phyloP scores from a whole-genome alignment of 2,797 vertebrate species.

The Sciurus carolinensis region DNA sequence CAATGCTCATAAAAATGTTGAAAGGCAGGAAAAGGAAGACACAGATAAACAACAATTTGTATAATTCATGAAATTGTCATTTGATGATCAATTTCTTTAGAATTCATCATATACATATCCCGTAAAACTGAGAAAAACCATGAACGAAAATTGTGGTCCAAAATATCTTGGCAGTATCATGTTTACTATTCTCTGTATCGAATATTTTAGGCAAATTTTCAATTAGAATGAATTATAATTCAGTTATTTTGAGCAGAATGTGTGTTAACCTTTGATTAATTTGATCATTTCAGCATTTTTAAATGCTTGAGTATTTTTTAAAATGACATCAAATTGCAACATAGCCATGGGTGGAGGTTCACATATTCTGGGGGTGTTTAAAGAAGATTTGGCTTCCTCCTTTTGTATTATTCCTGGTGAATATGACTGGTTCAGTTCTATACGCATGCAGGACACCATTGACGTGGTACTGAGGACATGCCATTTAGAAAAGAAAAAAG shows the following conservation, averaged over 20 bases:
- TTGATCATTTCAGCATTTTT: constrained; percentile 79
- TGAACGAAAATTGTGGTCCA: constrained; percentile 77
- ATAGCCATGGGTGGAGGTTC: constrained; percentile 40
- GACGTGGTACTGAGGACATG: constrained; percentile 53
- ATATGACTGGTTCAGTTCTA: constrained; percentile 78
- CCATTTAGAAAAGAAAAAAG: constrained; percentile 56
- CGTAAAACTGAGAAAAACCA: constrained; percentile 70
- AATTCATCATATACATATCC: constrained; percentile 31
- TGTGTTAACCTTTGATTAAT: constrained; percentile 83
- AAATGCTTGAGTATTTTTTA: constrained; percentile 80
- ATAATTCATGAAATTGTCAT: constrained; percentile 61
- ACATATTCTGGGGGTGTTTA: constrained; percentile 19
- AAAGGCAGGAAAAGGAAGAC: not conserved
- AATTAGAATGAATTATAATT: constrained; percentile 86
- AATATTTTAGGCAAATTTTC: constrained; percentile 86
- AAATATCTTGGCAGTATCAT: constrained; percentile 84
- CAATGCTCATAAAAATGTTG: constrained; percentile 23
- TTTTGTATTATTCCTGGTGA: constrained; percentile 67
- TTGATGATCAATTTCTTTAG: constrained; percentile 64
- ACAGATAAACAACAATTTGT: constrained; percentile 63
- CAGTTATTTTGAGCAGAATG: constrained; percentile 80
- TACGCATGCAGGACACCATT: constrained; percentile 68
- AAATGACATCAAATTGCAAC: constrained; percentile 63
- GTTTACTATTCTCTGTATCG: constrained; percentile 79
- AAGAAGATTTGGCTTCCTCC: constrained; percentile 68